These are phyloP conservation scores for Epirrita christyi DNA, from an alignment of 2,888 invertebrate genomes.

Conservation along the genomic window DNA sequence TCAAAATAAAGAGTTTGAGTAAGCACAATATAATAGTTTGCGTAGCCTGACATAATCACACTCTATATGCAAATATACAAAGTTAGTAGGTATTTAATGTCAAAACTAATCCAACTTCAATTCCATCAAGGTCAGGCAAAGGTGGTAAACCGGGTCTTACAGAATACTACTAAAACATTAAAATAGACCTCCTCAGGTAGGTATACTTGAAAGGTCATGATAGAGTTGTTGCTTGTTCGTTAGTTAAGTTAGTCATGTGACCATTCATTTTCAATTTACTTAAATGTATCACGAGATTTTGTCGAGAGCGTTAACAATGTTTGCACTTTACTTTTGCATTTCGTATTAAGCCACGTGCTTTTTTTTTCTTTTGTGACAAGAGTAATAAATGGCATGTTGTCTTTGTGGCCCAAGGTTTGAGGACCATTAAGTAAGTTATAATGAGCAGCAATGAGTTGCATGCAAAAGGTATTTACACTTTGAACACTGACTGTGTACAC, in stretches of 20 bases:
- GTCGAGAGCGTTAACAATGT: constrained; percentile 4
- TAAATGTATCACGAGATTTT: constrained; percentile 14
- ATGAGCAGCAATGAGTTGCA: too few species aligned
- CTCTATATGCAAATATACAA: neutral
- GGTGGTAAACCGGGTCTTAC: neutral
- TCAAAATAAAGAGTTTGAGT: too few species aligned
- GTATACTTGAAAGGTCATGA: too few species aligned
- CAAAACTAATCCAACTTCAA: neutral
- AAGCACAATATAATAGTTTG: too few species aligned
- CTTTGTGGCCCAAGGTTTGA: too few species aligned
- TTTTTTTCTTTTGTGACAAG: too few species aligned
- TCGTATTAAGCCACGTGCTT: too few species aligned
- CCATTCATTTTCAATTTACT: constrained; percentile 1
- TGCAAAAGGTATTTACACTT: too few species aligned
- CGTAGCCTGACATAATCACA: too few species aligned
- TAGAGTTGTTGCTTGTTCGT: neutral
- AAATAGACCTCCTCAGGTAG: neutral
- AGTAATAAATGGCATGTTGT: too few species aligned
- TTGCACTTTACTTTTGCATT: neutral
- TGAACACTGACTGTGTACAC: too few species aligned
- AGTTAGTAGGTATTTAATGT: neutral
- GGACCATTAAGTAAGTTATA: too few species aligned
- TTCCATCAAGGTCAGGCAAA: neutral
- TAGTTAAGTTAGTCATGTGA: constrained; percentile 6
- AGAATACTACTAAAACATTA: neutral